Evolutionary conservation across 1,140 invertebrate species (phyloP).

Genomic region (Hylaeus volcanicus): DNA sequence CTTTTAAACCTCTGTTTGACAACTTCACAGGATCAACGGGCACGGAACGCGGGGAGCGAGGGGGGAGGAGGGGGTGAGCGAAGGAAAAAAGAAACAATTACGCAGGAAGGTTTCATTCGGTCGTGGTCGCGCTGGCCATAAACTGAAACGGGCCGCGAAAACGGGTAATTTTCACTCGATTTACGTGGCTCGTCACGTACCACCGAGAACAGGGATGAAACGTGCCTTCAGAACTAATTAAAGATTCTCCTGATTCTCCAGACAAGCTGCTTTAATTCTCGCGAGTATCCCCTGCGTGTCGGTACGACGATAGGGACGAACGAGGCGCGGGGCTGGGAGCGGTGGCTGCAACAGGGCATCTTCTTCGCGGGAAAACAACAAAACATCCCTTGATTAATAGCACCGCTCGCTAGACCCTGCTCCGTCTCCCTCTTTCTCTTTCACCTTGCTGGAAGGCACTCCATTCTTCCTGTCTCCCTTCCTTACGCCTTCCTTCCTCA

Average conservation of each 20-base stretch:
- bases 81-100: slow-evolving; percentile 9
- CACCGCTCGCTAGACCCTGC: slow-evolving; percentile 33
- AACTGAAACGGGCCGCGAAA: slow-evolving; percentile 5
- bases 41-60: no score
- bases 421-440: background rate
- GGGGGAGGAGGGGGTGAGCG: no score
- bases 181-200: slow-evolving; percentile 45
- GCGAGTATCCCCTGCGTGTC: slow-evolving; percentile 26
- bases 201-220: slow-evolving; percentile 33
- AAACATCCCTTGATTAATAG: slow-evolving; percentile 73
- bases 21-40: background rate
- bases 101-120: slow-evolving; percentile 36
- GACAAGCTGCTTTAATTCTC: slow-evolving; percentile 59
- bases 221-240: slow-evolving; percentile 61
- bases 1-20: background rate
- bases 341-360: slow-evolving; percentile 39
- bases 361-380: slow-evolving; percentile 64
- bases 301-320: background rate
- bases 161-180: slow-evolving; percentile 35
- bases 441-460: background rate
- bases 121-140: background rate
- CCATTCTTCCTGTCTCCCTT: slow-evolving; percentile 25
- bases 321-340: no score
- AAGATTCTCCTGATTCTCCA: slow-evolving; percentile 61
- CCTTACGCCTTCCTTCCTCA: slow-evolving; percentile 30